Evolutionary conservation across 2,888 invertebrate species (phyloP).

Genomic region (Lottia scabra): DNA sequence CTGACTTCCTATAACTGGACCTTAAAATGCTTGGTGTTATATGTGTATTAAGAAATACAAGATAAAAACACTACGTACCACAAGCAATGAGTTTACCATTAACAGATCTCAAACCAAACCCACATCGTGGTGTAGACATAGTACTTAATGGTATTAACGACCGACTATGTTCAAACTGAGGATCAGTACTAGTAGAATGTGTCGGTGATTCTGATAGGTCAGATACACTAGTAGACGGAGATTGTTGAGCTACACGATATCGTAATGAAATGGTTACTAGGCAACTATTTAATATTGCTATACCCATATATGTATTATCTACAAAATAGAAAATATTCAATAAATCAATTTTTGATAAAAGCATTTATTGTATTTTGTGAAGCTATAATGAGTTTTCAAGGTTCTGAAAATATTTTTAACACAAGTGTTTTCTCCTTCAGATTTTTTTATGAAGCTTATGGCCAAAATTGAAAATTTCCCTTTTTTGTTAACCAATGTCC

Average conservation of each 20-base stretch:
- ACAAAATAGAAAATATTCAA: constrained; percentile 25
- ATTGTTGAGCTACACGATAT: constrained; percentile 34
- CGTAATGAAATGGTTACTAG: constrained; percentile 75
- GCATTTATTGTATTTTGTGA: no score
- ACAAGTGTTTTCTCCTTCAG: no score
- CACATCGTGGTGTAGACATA: constrained; percentile 80
- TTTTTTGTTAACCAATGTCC: no score
- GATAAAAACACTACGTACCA: constrained; percentile 74
- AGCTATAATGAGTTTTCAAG: no score
- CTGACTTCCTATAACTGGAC: no score
- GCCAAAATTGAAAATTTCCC: no score
- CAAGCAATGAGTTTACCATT: constrained; percentile 81
- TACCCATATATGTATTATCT: constrained; percentile 71
- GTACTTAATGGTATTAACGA: constrained; percentile 70
- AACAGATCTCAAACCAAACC: constrained; percentile 81
- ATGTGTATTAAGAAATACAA: no score
- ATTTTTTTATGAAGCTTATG: no score
- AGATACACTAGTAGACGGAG: constrained; percentile 36
- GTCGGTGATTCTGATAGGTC: constrained; percentile 61
- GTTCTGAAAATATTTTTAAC: no score
- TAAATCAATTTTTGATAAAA: no score
- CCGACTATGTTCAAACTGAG: constrained; percentile 24
- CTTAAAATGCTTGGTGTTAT: no score
- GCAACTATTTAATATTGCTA: constrained; percentile 76
- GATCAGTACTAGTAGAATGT: constrained; percentile 28